Evolutionary conservation across 2,797 vertebrate genomes (phyloP).

Genomic region (Halcyon badia): DNA sequence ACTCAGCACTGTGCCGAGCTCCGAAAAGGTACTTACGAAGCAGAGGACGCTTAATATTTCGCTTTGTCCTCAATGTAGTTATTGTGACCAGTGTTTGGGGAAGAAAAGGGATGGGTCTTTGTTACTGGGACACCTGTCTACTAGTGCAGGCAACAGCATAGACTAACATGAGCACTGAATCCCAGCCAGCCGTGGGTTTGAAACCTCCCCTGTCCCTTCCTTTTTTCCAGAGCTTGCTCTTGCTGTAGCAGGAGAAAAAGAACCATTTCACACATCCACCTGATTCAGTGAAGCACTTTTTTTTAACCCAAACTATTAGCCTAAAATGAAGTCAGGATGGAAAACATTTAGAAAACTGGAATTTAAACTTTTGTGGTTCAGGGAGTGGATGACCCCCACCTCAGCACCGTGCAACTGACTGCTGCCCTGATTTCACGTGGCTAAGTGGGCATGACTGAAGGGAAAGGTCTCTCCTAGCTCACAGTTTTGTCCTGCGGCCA

Average conservation of each 20-base stretch:
- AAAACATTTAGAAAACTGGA: neutral
- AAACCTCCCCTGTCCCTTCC: neutral
- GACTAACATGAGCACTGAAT: neutral
- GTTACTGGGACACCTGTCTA: neutral
- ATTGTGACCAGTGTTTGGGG: neutral
- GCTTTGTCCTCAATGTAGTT: rapidly evolving
- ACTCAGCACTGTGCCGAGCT: neutral
- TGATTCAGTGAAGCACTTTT: neutral
- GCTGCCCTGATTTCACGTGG: neutral
- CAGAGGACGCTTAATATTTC: neutral
- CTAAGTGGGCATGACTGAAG: neutral
- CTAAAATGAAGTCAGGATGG: neutral
- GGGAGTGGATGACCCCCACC: neutral
- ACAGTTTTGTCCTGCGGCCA: neutral
- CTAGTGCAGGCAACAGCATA: neutral
- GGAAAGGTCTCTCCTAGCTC: neutral
- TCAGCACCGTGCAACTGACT: rapidly evolving
- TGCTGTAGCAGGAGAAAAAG: neutral
- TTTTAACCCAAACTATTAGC: neutral
- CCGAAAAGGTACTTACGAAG: neutral
- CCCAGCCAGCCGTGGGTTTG: neutral
- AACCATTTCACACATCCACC: neutral
- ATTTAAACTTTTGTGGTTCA: neutral
- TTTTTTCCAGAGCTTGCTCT: neutral
- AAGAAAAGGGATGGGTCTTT: neutral